Conservation (phyloP, 2,797 vertebrate species). For the Urophycis tenuis region DNA sequence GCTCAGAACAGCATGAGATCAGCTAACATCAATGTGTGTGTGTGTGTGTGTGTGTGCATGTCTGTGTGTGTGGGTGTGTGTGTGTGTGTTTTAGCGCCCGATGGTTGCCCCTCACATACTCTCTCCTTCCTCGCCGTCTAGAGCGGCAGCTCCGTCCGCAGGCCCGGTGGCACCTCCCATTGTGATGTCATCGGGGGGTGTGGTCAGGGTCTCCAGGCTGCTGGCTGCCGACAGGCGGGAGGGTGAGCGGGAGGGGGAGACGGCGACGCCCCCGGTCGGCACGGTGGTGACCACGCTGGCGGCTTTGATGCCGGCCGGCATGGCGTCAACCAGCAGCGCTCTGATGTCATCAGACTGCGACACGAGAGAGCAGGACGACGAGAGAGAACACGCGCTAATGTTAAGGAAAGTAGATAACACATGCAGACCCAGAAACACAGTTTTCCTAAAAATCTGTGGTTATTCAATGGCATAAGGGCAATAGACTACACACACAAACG, state of each 20-base stretch:
- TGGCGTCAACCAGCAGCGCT: slow-evolving; percentile 92
- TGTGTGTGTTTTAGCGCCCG: too few relatives aligned
- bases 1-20: too few relatives aligned
- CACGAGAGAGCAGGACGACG: neutral
- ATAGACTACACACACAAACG: too few relatives aligned
- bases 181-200: slow-evolving; percentile 80
- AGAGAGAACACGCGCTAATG: too few relatives aligned
- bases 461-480: too few relatives aligned
- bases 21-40: too few relatives aligned
- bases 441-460: too few relatives aligned
- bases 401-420: too few relatives aligned
- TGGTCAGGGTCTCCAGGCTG: slow-evolving; percentile 94
- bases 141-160: slow-evolving; percentile 85
- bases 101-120: slow-evolving; percentile 54
- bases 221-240: slow-evolving; percentile 95
- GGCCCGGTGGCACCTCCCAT: slow-evolving; percentile 76
- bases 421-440: too few relatives aligned
- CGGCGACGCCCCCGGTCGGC: slow-evolving; percentile 90
- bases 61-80: too few relatives aligned
- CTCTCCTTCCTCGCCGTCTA: slow-evolving; percentile 92
- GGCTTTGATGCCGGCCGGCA: slow-evolving; percentile 65
- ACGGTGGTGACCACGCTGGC: slow-evolving; percentile 76
- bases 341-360: slow-evolving; percentile 92
- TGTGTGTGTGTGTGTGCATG: too few relatives aligned
- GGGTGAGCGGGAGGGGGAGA: slow-evolving; percentile 91